Percentiles rank a stretch among this genome's conserved stretches.
Conservation (phyloP, 1,140 invertebrate genomes). For the Papilio xuthus region DNA sequence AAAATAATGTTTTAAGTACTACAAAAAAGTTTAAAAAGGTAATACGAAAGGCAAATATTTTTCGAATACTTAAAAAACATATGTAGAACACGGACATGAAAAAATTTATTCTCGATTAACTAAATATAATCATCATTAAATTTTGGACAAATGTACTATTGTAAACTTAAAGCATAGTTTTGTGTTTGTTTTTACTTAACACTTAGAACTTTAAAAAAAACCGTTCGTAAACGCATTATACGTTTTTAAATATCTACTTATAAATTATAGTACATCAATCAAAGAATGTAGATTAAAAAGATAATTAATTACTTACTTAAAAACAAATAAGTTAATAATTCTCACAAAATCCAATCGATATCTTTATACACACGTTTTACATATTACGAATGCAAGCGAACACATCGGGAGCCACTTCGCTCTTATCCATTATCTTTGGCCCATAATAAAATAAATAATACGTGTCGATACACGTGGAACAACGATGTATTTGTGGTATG, state of each 20-base stretch:
- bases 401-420: background rate
- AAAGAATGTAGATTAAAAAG: background rate
- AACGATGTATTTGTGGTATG: background rate
- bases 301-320: background rate
- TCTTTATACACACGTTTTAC: background rate
- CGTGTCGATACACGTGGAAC: conserved; percentile 34
- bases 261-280: no score
- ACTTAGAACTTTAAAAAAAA: no score
- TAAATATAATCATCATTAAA: background rate
- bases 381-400: background rate
- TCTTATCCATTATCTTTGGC: conserved; percentile 35
- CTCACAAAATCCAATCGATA: background rate
- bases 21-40: background rate
- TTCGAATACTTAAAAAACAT: no score
- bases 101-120: no score
- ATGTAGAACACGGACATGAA: no score
- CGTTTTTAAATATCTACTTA: no score
- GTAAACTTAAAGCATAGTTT: background rate
- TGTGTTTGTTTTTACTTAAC: no score
- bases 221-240: no score
- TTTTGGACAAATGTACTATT: background rate
- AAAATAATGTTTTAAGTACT: background rate
- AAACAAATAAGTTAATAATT: background rate
- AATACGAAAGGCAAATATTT: no score
- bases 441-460: conserved; percentile 38